Base-by-base conservation (phyloP, 1,140 invertebrate species). In the Nixonia krombeini region DNA sequence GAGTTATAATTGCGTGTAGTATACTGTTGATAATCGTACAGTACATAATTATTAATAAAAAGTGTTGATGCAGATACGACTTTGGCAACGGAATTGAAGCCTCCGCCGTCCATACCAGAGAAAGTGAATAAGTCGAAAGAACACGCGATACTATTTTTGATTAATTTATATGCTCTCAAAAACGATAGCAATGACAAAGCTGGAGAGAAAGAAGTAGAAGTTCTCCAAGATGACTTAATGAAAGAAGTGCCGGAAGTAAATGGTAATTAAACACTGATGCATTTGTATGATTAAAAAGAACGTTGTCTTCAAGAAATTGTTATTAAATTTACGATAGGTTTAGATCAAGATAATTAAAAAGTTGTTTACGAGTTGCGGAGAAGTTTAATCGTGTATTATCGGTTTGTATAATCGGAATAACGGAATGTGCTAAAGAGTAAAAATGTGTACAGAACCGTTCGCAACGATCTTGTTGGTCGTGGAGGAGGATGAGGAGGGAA, bases 161-260 rank as follows among this genome's bases (percentile, higher is more conserved):
- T 85, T 15, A 85, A 84, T 62, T 35, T 85, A 9, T 84, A 64
- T 18, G 83, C 76, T 0, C 53, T 85, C 8, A 81, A 75, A 52
- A 85, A 85, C 26, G 9, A 23, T 5, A 76, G 74, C 0, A 74
- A 73, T 23, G 67, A 67, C 0, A 58, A 64, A 23, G 21, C 18
- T n/a, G n/a, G 31, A 0, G 50, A 59, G 49, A 57, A 52, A 23
- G 61, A 65, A 61, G 55, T 57, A 0, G 72, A 76, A 64, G 64
- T 72, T 10, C 45, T 71, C 10, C 64, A 74, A 41, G 51, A 65
- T 26, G 55, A 67, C 16, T 40, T 74, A 6, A 44, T 68, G 8
- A 6, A 61, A 7, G 64, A 70, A 38, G 40, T 72, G 21, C 67
- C 72, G 0, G 69, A 64, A 9, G 6, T 58, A 6, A 35, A 47